Conservation (phyloP, 2,113 vertebrate species). For the Cyphomyrus discorhynchus region DNA sequence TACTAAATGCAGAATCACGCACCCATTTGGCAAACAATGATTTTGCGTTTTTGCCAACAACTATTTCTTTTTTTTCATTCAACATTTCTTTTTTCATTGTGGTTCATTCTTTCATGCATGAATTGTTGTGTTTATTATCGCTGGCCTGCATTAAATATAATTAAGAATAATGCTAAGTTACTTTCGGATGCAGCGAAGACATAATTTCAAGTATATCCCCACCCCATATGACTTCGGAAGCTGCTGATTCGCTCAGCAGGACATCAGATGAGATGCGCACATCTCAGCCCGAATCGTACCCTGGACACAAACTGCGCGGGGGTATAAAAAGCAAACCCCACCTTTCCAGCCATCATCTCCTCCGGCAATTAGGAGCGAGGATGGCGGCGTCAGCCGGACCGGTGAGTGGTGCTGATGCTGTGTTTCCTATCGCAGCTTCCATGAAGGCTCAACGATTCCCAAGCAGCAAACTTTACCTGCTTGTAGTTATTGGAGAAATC, state of each 20-base stretch:
- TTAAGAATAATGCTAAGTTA: background rate
- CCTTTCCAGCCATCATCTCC: slow-evolving; percentile 49
- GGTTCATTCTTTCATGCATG: background rate
- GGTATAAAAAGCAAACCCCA: slow-evolving; percentile 77
- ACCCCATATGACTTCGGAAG: background rate
- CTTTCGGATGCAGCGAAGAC: background rate
- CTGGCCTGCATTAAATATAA: background rate
- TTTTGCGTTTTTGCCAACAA: background rate
- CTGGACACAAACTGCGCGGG: slow-evolving; percentile 64
- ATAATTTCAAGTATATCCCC: background rate
- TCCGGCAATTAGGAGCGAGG: slow-evolving; percentile 38
- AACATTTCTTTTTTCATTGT: background rate
- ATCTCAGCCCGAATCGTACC: slow-evolving; percentile 53
- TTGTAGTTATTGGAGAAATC: slow-evolving; percentile 87
- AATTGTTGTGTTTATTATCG: background rate
- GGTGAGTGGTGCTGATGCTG: slow-evolving; percentile 45
- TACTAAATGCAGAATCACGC: background rate
- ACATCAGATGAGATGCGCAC: background rate
- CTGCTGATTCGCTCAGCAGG: background rate
- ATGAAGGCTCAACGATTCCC: slow-evolving; percentile 80
- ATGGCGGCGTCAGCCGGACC: slow-evolving; percentile 82
- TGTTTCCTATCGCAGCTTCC: slow-evolving; percentile 47
- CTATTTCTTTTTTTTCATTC: background rate
- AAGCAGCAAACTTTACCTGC: slow-evolving; percentile 86
- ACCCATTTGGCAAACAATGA: background rate